Percentiles rank a stretch among this genome's conserved stretches.
Evolutionary conservation across 2,797 vertebrate genomes (phyloP).

Genomic region (Lithobates pipiens): DNA sequence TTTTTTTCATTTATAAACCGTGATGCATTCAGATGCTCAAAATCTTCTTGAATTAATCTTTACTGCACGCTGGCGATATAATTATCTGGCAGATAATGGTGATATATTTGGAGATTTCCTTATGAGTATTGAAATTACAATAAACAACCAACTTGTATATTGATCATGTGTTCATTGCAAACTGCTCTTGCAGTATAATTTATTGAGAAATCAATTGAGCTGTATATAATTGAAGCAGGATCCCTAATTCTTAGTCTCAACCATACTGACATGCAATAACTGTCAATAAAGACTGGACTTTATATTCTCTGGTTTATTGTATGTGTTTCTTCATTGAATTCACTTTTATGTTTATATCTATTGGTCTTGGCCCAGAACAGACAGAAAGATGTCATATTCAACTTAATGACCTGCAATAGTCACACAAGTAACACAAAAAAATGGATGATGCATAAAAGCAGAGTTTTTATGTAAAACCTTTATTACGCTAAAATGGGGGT

Average conservation of each 20-base stretch:
- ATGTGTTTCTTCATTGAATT: no score
- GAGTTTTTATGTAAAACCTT: no score
- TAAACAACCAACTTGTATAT: slow-evolving; percentile 51
- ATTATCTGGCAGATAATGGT: slow-evolving; percentile 32
- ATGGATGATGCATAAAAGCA: no score
- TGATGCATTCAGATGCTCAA: background rate
- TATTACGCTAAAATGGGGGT: no score
- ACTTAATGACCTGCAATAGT: no score
- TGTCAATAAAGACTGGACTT: slow-evolving; percentile 23
- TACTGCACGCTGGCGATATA: slow-evolving; percentile 10
- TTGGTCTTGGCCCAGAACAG: no score
- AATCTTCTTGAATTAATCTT: slow-evolving; percentile 17
- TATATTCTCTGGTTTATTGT: background rate
- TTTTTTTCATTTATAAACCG: background rate
- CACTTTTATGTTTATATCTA: no score
- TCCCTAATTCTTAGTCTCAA: slow-evolving; percentile 35
- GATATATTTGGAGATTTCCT: slow-evolving; percentile 41
- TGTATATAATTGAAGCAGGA: slow-evolving; percentile 18
- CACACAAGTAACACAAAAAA: no score
- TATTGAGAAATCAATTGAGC: slow-evolving; percentile 46
- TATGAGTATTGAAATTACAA: slow-evolving; percentile 50
- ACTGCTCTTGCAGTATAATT: slow-evolving; percentile 40
- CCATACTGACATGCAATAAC: slow-evolving; percentile 29
- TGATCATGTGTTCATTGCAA: slow-evolving; percentile 22
- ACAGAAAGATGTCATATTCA: no score